Evolutionary conservation across 2,113 vertebrate species (phyloP), one percentile per base, ranked within the genome.

Genomic region (Eulacestoma nigropectus): DNA sequence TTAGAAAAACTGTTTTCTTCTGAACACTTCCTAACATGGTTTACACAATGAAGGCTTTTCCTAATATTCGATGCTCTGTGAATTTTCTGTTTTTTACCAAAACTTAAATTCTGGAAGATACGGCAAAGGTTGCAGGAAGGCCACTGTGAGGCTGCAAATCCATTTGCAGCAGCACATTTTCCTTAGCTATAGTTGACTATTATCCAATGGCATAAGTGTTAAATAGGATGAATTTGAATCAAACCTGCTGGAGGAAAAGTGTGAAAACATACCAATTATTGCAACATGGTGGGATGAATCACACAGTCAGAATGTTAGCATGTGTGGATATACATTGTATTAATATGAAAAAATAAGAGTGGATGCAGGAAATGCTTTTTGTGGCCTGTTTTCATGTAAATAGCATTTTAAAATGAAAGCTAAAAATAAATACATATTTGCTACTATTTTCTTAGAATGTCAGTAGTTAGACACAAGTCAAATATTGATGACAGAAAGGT

Each of bases 191-290:
- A 37, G 25, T 70, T 81, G 52, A 29, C 29, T 83, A 37, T 86
- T 96, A 70, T 85, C 41, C 6, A 6, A 39, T 32, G 79, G 27
- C 30, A 60, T 69, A 33, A 83, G 41, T 81, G 59, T 50, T 75
- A 87, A 90, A 89, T 7, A 73, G 63, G 70, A 85, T 85, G 39
- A 92, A 84, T 92, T 90, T 93, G 35, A 95, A 93, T 95, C 49
- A 91, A 87, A 56, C 95, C 69, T 22, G 23, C 37, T 92, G 18
- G 30, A 88, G 65, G 70, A 92, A 72, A 88, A 87, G 27, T 84
- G 37, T 84, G 65, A 88, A 95, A 89, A 85, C 19, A 37, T 30
- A 84, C 11, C 23, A 91, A 84, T 91, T 96, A 87, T 67, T 37
- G 49, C 49, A 96, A 69, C 39, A 47, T 72, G 46, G 37, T 86